Evolutionary conservation across 2,888 invertebrate genomes (phyloP).

Genomic region (Torymus auratus): DNA sequence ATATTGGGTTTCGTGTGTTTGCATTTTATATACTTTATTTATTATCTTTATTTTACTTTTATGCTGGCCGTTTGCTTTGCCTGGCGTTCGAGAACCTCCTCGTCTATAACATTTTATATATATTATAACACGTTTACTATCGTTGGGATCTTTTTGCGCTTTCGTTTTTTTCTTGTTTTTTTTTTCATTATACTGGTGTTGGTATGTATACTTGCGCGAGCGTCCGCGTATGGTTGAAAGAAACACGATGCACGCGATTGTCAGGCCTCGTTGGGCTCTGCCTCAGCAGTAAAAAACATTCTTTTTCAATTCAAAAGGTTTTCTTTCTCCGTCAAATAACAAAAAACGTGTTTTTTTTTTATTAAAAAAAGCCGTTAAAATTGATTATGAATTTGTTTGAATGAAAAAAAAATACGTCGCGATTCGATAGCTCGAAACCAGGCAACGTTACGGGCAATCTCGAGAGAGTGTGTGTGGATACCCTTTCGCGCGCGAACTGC

Average conservation of each 20-base stretch:
- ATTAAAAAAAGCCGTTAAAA: no score
- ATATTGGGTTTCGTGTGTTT: no score
- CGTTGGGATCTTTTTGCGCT: background rate
- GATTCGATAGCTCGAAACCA: conserved; percentile 56
- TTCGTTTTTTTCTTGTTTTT: conserved; percentile 17
- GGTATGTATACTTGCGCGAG: no score
- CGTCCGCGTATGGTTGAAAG: no score
- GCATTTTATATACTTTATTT: no score
- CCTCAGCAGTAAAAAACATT: conserved; percentile 6
- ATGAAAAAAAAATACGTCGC: background rate
- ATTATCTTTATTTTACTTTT: conserved; percentile 57
- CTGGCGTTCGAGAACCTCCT: conserved; percentile 64
- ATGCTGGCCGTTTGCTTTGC: conserved; percentile 72
- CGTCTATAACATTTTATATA: background rate
- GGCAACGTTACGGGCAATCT: conserved; percentile 62
- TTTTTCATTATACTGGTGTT: background rate
- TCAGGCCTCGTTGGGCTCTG: conserved; percentile 17
- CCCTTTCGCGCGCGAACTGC: conserved; percentile 37
- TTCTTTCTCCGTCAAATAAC: no score
- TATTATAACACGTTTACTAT: no score
- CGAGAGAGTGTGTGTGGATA: conserved; percentile 48
- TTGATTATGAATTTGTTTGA: no score
- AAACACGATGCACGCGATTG: conserved; percentile 14
- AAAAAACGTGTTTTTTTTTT: no score
- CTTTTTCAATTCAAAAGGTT: background rate